Evolutionary conservation across 2,888 invertebrate genomes (phyloP), one percentile per base, ranked within the genome.

Genomic region (Zele albiditarsus): DNA sequence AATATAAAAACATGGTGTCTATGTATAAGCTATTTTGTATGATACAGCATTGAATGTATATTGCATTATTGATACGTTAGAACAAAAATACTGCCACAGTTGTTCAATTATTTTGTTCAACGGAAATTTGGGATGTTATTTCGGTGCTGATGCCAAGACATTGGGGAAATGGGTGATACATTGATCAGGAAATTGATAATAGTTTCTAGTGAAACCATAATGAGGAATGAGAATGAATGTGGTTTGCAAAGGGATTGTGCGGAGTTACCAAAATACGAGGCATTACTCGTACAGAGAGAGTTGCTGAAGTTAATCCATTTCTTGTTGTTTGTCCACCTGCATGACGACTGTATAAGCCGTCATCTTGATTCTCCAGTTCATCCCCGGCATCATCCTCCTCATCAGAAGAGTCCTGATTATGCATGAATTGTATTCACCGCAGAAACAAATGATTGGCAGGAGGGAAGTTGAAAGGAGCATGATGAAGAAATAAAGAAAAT

Each of bases 251-350:
- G 77, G 76, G 77, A 84, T 53, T 53, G 60, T 60, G 60, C 60
- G 20, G 84, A 83, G 84, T 88, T 88, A 88, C 88, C 88, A 88
- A 86, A 82, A 84, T 83, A 81, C 86, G 84, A 86, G 87, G 85
- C 73, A 85, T 85, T 79, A 86, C 87, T 85, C 89, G 87, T 85
- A 89, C 87, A 84, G 89, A 88, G 83, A 89, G 87, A 80, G 89
- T 89, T 83, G 88, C 86, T 76, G 88, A 88, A 78, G 86, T 84
- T 74, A 88, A 86, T 82, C 87, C 87, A 81, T 88, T 88, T 85
- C 88, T 87, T 74, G 85, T 82, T 78, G 84, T 83, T 80, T 85
- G 84, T 82, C 85, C 84, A 78, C 86, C 85, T 74, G 53, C 20
- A n/a, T 84, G 84, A 28, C 85, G 85, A 84, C 86, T 85, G 72